Percentiles rank a stretch among this genome's conserved stretches.
These are phyloP conservation scores for Daubentonia madagascariensis DNA, from an alignment of 2,113 vertebrate species.

Conservation along the genomic window DNA sequence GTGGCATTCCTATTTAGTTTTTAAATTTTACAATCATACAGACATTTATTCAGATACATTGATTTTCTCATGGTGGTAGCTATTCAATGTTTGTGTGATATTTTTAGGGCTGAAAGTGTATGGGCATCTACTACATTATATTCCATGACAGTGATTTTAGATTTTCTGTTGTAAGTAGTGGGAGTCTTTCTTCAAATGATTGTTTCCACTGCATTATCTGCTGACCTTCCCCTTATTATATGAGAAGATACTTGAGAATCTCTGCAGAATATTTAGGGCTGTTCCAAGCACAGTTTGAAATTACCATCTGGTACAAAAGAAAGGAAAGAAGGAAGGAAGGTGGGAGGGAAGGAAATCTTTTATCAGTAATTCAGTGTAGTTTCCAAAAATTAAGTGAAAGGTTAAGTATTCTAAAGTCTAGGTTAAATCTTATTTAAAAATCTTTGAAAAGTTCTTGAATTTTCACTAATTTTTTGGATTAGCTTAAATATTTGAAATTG, in stretches of 20 bases:
- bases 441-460: not conserved
- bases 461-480: not conserved
- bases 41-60: not conserved
- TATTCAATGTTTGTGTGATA: not conserved
- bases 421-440: not conserved
- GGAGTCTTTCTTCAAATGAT: not conserved
- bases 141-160: not conserved
- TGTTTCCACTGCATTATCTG: not conserved
- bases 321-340: not conserved
- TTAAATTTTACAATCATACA: not conserved
- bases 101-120: not conserved
- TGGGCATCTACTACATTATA: not conserved
- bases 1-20: not conserved
- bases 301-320: not conserved
- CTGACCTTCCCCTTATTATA: not conserved
- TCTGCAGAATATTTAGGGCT: not conserved
- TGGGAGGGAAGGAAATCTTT: not conserved
- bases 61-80: not conserved
- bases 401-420: not conserved
- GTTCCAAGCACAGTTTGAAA: not conserved
- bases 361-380: not conserved
- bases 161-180: not conserved
- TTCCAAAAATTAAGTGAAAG: not conserved
- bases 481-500: not conserved
- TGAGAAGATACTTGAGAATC: not conserved